Conservation (phyloP, 2,888 invertebrate genomes). For the Oligia strigilis region DNA sequence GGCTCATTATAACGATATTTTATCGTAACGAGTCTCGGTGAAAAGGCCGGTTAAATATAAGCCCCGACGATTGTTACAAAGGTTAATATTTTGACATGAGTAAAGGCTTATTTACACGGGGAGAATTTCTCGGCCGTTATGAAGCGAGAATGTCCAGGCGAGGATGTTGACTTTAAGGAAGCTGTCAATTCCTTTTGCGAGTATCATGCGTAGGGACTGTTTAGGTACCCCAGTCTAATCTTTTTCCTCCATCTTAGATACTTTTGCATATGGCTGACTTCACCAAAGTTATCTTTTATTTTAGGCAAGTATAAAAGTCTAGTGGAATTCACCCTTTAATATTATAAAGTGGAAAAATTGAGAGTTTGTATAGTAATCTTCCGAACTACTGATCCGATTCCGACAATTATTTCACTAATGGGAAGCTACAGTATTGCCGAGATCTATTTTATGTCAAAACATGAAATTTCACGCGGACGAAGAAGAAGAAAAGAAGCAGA, state of each 20-base stretch:
- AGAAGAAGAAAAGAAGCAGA: no score
- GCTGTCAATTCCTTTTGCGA: neutral
- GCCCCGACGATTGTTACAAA: slow-evolving; percentile 49
- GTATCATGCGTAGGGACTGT: neutral
- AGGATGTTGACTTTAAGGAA: neutral
- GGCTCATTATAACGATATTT: slow-evolving; percentile 82
- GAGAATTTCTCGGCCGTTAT: neutral
- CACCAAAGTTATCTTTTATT: neutral
- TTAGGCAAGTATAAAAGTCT: neutral
- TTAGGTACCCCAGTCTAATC: neutral
- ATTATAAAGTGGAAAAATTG: neutral
- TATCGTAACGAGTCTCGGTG: slow-evolving; percentile 78
- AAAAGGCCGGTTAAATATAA: slow-evolving; percentile 69
- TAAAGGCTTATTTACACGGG: slow-evolving; percentile 34
- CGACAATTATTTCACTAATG: neutral
- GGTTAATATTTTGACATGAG: slow-evolving; percentile 69
- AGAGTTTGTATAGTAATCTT: neutral
- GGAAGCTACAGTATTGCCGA: neutral
- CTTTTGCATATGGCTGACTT: neutral
- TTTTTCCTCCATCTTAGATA: neutral
- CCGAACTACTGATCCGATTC: neutral
- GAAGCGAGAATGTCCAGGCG: neutral
- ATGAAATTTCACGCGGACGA: neutral
- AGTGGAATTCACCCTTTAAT: neutral
- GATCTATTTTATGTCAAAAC: neutral